Base-by-base conservation (phyloP, 2,113 vertebrate species). In the Morone saxatilis region DNA sequence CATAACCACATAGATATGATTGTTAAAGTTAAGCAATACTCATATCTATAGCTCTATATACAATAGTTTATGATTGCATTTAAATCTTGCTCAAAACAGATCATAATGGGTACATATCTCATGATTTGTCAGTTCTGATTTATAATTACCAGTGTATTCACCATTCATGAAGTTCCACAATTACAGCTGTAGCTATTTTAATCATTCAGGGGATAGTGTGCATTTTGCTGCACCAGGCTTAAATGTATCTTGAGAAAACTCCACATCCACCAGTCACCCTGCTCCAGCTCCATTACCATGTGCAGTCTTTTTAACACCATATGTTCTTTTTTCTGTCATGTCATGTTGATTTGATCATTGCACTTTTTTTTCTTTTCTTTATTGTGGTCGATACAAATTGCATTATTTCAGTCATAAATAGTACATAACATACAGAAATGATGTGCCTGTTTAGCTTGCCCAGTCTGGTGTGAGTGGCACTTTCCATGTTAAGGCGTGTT, bases 1-100 rank as follows among this genome's bases (percentile, higher is more conserved):
- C 83, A 85, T 83, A 78, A 66, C 76, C 63, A 56, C 78, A 65
- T 86, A 75, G 66, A 88, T 81, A 88, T 87, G 82, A 92, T 89
- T 88, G 85, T 87, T 91, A 63, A 90, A 90, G 71, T 87, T 67
- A 83, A 92, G 83, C 86, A 88, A 91, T 91, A 90, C 86, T 86
- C 83, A 88, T 76, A 88, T 76, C 80, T 86, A 87, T 36, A 78
- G 13, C 47, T 80, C 60, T 71, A 56, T 72, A 84, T 71, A 56
- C n/a, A 38, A 20, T 61, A 78, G 36, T 43, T 61, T 76, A 62
- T 60, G 22, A 75, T 84, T 87, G 25, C 43, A 76, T 76, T 80
- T 60, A 62, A 75, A 71, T 51, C 20, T 9, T 47, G 60, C 72
- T 38, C 50, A 77, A 59, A 66, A 74, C 2, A 47, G 69, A 68